A percentile compares a stretch with the other conserved stretches of the same genome.
These are phyloP conservation scores for Sebastolobus alascanus DNA, from an alignment of 2,797 vertebrate species.

Conservation along the genomic window DNA sequence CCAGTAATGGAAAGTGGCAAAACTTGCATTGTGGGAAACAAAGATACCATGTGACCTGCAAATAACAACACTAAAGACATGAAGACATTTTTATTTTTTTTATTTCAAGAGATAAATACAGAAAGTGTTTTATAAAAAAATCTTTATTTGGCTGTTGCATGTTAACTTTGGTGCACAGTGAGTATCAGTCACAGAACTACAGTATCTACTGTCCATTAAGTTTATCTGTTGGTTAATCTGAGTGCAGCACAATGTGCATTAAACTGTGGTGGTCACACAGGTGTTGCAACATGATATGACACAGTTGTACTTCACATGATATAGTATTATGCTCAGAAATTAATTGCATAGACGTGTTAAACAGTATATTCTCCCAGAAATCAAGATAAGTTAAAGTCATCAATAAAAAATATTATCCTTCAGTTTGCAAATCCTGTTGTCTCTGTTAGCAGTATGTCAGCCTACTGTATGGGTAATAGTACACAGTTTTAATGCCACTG, in stretches of 20 bases:
- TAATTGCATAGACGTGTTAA: constrained; percentile 38
- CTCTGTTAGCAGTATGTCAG: neutral
- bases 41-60: neutral
- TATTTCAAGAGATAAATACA: neutral
- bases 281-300: neutral
- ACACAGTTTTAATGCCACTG: neutral
- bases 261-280: neutral
- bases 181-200: neutral
- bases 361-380: neutral
- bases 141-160: constrained; percentile 28
- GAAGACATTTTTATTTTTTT: neutral
- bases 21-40: neutral
- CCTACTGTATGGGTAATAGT: neutral
- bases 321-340: constrained; percentile 3
- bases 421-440: neutral
- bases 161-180: constrained; percentile 20
- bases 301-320: neutral
- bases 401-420: neutral
- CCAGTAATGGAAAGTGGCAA: neutral
- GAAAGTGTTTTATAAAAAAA: neutral
- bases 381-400: neutral
- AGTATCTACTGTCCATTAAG: neutral
- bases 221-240: neutral
- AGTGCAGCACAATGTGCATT: neutral
- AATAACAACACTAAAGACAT: neutral